phyloP scores from a whole-genome alignment of 2,888 invertebrate genomes.

The Elegia similella region DNA sequence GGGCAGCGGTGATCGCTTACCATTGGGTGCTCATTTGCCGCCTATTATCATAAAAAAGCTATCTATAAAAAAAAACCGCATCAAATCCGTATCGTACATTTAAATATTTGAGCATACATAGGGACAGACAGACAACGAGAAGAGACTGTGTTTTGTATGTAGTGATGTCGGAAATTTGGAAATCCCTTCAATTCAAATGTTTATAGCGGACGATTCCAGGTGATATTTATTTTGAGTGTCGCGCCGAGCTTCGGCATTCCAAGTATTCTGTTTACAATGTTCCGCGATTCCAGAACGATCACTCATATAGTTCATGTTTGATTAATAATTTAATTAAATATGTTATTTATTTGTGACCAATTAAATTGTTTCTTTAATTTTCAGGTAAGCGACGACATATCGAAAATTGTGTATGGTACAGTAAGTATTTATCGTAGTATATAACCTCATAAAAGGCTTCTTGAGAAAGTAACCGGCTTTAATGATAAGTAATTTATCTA shows the following conservation, averaged over 20 bases:
- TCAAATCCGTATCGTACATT: too few species aligned
- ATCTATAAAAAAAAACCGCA: too few species aligned
- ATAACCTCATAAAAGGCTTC: too few species aligned
- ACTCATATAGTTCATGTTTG: neutral
- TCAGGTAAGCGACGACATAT: constrained; percentile 1
- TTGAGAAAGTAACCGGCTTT: too few species aligned
- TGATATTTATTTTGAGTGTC: neutral
- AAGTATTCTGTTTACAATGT: constrained; percentile 11
- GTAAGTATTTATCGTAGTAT: neutral
- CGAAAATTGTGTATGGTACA: neutral
- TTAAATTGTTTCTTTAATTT: neutral
- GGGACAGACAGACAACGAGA: too few species aligned
- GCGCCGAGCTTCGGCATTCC: neutral
- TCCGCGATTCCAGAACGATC: neutral
- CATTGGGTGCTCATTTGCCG: too few species aligned
- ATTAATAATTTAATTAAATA: neutral
- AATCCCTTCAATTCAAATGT: neutral
- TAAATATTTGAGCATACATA: too few species aligned
- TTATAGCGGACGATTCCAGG: neutral
- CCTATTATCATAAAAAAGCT: too few species aligned
- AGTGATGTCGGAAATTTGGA: neutral
- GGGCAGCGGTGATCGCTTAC: too few species aligned
- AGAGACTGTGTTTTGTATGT: too few species aligned
- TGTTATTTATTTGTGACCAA: constrained; percentile 1
- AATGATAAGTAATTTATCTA: too few species aligned